Base-by-base conservation (phyloP, 2,888 invertebrate species). In the Myopa testacea region DNA sequence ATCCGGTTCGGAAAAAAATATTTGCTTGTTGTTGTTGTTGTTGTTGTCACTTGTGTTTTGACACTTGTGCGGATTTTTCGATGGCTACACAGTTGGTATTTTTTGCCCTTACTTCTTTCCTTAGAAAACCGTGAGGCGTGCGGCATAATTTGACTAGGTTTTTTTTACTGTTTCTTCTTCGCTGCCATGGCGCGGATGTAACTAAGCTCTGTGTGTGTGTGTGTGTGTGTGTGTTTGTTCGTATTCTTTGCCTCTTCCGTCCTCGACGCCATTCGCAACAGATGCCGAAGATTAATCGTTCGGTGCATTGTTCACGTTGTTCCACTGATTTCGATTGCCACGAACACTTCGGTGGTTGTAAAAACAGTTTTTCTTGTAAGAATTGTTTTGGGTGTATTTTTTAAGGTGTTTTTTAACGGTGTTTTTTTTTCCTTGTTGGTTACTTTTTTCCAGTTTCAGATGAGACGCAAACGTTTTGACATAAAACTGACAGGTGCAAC, bases 1-100 rank as follows among this genome's bases (percentile, higher is more conserved):
- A 37, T 65, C 65, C 65, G 65, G 34, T 38, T 4, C 37, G 38
- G 63, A 6, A 14, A 45, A 65, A 37, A 38, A 55, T 2, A n/a
- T 16, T 69, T 58, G 60, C 5, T 58, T 60, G 40, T 19, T 8
- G 60, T 73, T 37, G 26, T n/a, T 58, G 34, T 26, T 26, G 45
- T 76, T 69, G 50, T 58, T 40, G 65, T 38, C 40, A 37, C n/a
- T 38, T 34, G 37, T 40, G 62, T 72, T 58, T 72, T 72, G 72
- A 62, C 72, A 40, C 72, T 60, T 60, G 72, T 62, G 72, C 40
- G 62, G 62, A 58, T 62, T 69, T 69, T 69, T 69, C 65, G 50
- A 12, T 45, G 5, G 6, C 40, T 14, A 7, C 38, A 38, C 68
- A 62, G 62, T 62, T 62, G 62, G 4, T 16, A 65, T 12, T 38